These are phyloP conservation scores for Scelioninae gen. 2 DNA, from an alignment of 2,888 invertebrate genomes.

Conservation along the genomic window DNA sequence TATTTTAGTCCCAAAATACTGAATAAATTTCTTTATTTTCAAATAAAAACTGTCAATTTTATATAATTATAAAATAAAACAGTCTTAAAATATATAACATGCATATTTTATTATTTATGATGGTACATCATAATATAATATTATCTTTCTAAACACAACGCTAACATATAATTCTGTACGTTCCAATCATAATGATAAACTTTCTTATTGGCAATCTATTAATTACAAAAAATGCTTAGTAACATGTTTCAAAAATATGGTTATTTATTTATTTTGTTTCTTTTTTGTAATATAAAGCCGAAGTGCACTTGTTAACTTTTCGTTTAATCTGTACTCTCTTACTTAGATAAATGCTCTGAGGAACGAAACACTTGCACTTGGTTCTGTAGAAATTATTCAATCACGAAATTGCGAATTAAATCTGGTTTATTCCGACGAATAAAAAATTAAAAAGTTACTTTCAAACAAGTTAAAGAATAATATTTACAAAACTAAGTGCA, in stretches of 20 bases:
- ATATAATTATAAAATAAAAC: conserved; percentile 45
- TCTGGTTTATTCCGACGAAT: no score
- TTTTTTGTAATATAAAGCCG: conserved; percentile 63
- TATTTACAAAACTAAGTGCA: conserved; percentile 24
- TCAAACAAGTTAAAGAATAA: neutral
- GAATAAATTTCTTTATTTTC: conserved; percentile 45
- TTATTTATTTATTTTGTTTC: conserved; percentile 42
- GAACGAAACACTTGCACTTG: conserved; percentile 58
- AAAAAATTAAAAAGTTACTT: no score
- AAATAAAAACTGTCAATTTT: conserved; percentile 35
- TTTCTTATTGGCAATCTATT: conserved; percentile 65
- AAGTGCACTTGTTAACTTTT: conserved; percentile 56
- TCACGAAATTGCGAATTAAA: no score
- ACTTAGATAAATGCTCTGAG: conserved; percentile 66
- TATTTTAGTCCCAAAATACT: no score
- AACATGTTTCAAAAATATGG: conserved; percentile 68
- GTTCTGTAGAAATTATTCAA: conserved; percentile 28
- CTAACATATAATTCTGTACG: conserved; percentile 72
- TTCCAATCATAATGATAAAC: conserved; percentile 66
- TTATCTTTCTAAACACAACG: conserved; percentile 73
- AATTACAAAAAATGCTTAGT: conserved; percentile 70
- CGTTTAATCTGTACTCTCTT: conserved; percentile 55
- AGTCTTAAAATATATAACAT: conserved; percentile 68
- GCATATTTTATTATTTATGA: conserved; percentile 72
- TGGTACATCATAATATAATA: conserved; percentile 73